phyloP scores from a whole-genome alignment of 23 tunicate genomes.

The Clavelina lepadiformis region DNA sequence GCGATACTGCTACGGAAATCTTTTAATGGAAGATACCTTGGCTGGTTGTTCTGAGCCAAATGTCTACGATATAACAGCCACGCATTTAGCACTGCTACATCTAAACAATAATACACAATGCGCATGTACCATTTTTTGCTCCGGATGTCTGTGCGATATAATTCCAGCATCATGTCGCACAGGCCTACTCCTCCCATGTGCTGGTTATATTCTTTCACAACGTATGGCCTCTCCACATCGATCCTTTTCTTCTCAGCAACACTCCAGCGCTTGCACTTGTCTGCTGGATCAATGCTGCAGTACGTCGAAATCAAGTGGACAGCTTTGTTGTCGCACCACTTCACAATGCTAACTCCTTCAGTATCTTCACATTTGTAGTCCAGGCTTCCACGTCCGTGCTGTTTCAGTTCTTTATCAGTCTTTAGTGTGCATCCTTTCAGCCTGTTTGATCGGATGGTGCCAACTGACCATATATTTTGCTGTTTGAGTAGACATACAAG shows the following conservation, averaged over 20 bases:
- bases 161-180: constrained; percentile 20
- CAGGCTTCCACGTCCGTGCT: not conserved
- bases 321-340: constrained; percentile 7
- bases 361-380: constrained; percentile 1
- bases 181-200: constrained; percentile 28
- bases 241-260: constrained; percentile 3
- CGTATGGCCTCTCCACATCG: constrained; percentile 13
- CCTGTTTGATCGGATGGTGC: no score
- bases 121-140: constrained; percentile 24
- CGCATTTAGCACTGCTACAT: constrained; percentile 6
- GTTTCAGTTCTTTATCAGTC: constrained; percentile 8
- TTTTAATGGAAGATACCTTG: not conserved
- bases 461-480: no score
- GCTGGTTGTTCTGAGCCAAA: constrained; percentile 1
- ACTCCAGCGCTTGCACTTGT: constrained; percentile 19
- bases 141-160: constrained; percentile 18
- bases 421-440: no score
- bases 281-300: constrained; percentile 11
- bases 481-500: no score
- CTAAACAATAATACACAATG: constrained; percentile 21
- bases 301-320: constrained; percentile 11
- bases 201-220: constrained; percentile 17
- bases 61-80: no score
- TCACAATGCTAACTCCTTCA: constrained; percentile 8
- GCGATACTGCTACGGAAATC: constrained; percentile 12